Percentiles rank a stretch among this genome's conserved stretches.
phyloP scores from a whole-genome alignment of 2,113 vertebrate species.

The Pogonocichla stellata region DNA sequence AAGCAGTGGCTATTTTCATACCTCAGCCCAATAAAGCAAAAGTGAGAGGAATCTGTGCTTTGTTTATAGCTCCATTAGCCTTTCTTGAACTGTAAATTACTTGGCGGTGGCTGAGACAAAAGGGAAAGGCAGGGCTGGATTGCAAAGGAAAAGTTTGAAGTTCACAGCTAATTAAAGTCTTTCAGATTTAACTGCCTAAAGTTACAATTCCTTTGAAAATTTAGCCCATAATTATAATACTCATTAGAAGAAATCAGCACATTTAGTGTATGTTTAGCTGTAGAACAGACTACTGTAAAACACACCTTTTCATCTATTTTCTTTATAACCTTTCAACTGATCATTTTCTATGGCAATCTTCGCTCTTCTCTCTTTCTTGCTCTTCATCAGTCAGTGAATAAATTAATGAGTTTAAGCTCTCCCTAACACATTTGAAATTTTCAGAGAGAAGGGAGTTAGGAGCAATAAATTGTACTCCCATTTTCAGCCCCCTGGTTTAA shows the following conservation, averaged over 20 bases:
- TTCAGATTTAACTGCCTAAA: conserved; percentile 28
- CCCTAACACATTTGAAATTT: not conserved
- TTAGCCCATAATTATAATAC: conserved; percentile 15
- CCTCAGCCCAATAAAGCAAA: conserved; percentile 41
- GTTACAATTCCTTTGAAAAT: conserved; percentile 1
- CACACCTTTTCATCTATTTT: not conserved
- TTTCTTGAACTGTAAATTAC: conserved; percentile 66
- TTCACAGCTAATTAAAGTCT: not conserved
- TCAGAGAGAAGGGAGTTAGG: not conserved
- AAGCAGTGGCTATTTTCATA: conserved; percentile 41
- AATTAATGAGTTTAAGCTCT: not conserved
- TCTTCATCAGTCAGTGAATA: not conserved
- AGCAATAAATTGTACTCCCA: not conserved
- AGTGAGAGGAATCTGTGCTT: conserved; percentile 49
- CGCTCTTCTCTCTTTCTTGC: not conserved
- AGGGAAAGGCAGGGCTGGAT: conserved; percentile 4
- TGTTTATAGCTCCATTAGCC: conserved; percentile 63
- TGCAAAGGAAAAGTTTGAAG: conserved; percentile 13
- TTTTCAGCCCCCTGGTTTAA: not conserved
- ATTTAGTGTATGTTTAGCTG: not conserved
- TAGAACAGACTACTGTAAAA: not conserved
- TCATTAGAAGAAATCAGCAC: not conserved
- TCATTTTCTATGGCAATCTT: not conserved
- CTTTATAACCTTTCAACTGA: not conserved
- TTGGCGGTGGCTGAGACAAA: conserved; percentile 44